Evolutionary conservation across 2,888 invertebrate species (phyloP).

Genomic region (Psococerastis gibbosa): DNA sequence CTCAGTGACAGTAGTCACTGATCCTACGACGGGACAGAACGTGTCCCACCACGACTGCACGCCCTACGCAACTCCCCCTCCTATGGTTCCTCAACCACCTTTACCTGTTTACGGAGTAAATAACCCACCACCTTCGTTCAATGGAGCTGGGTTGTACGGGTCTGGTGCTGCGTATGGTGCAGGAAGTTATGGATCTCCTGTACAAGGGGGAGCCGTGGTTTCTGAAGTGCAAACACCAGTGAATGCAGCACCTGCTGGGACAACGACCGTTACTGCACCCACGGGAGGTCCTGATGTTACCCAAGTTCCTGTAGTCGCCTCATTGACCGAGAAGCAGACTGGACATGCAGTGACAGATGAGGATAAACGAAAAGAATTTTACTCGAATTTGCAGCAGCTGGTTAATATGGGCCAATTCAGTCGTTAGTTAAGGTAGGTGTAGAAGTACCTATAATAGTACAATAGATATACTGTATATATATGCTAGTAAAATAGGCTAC

Average conservation of each 20-base stretch:
- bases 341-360: neutral
- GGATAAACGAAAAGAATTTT: neutral
- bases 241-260: neutral
- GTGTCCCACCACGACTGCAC: conserved; percentile 6
- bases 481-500: too few relatives aligned
- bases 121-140: neutral
- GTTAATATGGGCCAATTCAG: conserved; percentile 4
- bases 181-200: neutral
- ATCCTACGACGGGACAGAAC: neutral
- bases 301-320: neutral
- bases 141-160: neutral
- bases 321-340: too few relatives aligned
- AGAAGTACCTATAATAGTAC: too few relatives aligned
- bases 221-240: neutral
- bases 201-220: neutral
- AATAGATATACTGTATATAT: too few relatives aligned
- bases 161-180: neutral
- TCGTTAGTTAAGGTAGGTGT: neutral
- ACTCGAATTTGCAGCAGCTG: neutral
- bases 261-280: neutral
- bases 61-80: neutral
- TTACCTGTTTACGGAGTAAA: neutral
- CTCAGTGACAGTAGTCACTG: neutral
- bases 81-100: neutral
- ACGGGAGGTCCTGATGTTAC: neutral